These are phyloP conservation scores for Dynastes hyllus DNA, from an alignment of 2,888 invertebrate genomes.

Conservation along the genomic window DNA sequence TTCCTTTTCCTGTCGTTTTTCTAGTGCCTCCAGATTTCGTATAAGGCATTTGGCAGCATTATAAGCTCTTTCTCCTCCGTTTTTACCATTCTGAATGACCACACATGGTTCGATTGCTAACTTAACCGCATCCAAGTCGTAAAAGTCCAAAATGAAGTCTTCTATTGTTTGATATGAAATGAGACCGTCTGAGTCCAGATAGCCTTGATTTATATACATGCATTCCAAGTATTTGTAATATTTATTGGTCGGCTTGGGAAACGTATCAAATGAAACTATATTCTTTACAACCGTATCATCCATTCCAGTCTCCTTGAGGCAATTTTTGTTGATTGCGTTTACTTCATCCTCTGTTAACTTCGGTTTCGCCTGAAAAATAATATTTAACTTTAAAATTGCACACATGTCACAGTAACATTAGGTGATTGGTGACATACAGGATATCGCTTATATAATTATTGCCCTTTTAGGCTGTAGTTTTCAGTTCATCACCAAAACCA, in stretches of 20 bases:
- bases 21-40: slow-evolving; percentile 37
- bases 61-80: slow-evolving; percentile 46
- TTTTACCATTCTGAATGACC: slow-evolving; percentile 36
- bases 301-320: slow-evolving; percentile 35
- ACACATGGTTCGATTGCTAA: slow-evolving; percentile 46
- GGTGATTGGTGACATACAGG: not conserved
- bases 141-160: slow-evolving; percentile 49
- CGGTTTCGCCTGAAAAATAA: slow-evolving; percentile 41
- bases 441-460: no score
- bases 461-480: no score
- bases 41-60: slow-evolving; percentile 47
- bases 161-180: slow-evolving; percentile 48
- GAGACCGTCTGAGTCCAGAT: slow-evolving; percentile 44
- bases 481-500: no score
- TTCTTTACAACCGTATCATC: slow-evolving; percentile 36
- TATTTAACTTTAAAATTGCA: not conserved
- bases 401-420: not conserved
- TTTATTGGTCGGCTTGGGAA: slow-evolving; percentile 43
- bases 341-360: slow-evolving; percentile 44
- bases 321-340: slow-evolving; percentile 34
- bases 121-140: slow-evolving; percentile 40
- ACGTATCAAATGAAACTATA: slow-evolving; percentile 26
- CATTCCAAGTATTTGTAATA: slow-evolving; percentile 47
- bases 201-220: slow-evolving; percentile 47
- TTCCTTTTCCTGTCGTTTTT: slow-evolving; percentile 46